These are phyloP conservation scores for Picathartes gymnocephalus DNA, from an alignment of 2,113 vertebrate genomes.

Conservation along the genomic window DNA sequence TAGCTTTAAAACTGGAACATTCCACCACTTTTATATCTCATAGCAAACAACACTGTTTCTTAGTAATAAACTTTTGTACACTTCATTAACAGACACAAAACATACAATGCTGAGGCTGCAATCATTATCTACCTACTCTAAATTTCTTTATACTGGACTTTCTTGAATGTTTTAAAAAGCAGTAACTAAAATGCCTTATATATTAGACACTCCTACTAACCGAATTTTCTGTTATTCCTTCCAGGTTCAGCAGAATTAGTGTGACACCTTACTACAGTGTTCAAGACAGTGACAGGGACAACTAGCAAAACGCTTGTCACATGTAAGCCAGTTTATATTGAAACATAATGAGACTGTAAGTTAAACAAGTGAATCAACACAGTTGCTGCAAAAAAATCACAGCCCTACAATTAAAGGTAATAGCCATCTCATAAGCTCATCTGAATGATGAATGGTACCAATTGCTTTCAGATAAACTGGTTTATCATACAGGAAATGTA, in stretches of 20 bases:
- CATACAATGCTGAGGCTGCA: background rate
- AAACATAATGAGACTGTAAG: background rate
- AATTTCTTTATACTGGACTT: background rate
- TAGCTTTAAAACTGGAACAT: background rate
- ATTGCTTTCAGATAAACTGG: background rate
- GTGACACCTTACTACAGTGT: background rate
- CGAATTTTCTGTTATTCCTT: background rate
- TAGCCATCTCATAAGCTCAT: background rate
- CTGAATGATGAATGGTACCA: background rate
- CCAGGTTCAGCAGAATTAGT: background rate
- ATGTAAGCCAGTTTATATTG: background rate
- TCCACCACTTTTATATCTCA: background rate
- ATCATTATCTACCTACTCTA: background rate
- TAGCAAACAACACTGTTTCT: background rate
- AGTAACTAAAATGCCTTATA: background rate
- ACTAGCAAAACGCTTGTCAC: background rate
- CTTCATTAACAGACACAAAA: background rate
- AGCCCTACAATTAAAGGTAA: constrained; percentile 5
- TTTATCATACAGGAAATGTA: background rate
- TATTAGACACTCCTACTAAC: background rate
- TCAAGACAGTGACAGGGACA: background rate
- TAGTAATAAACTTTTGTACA: background rate
- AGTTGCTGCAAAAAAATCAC: background rate
- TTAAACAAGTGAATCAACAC: background rate
- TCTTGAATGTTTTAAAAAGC: background rate